A percentile compares a stretch with the other conserved stretches of the same genome.
Conservation (phyloP, 1,140 invertebrate species). For the Nasonia giraulti region DNA sequence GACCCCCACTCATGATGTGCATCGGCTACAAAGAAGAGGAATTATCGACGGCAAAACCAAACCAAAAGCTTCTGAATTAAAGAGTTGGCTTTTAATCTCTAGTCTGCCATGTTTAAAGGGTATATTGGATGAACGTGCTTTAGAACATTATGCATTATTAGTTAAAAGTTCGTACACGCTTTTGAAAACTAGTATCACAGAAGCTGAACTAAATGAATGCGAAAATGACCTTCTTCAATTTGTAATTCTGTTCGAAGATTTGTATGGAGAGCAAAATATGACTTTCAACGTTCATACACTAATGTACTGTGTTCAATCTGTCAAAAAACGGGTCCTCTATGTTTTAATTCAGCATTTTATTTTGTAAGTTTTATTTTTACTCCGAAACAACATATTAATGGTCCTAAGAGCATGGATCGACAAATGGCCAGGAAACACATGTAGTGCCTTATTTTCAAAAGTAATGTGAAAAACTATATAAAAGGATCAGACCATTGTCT, state of each 20-base stretch:
- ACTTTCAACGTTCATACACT: background rate
- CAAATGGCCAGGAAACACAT: slow-evolving; percentile 43
- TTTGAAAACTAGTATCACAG: slow-evolving; percentile 17
- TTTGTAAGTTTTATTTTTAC: slow-evolving; percentile 40
- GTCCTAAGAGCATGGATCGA: slow-evolving; percentile 38
- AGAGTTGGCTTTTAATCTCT: background rate
- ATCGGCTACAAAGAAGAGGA: background rate
- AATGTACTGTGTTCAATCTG: slow-evolving; percentile 9
- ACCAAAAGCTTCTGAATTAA: slow-evolving; percentile 15
- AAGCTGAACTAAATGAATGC: slow-evolving; percentile 32
- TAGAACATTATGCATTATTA: slow-evolving; percentile 28
- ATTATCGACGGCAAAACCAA: background rate
- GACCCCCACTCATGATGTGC: background rate
- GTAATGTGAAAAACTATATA: background rate
- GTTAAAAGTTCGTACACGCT: slow-evolving; percentile 35
- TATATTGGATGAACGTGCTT: slow-evolving; percentile 13
- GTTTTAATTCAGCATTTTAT: slow-evolving; percentile 35
- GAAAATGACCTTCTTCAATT: slow-evolving; percentile 32
- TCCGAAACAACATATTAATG: slow-evolving; percentile 37
- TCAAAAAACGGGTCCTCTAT: slow-evolving; percentile 35
- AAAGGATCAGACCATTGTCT: background rate
- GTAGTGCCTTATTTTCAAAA: background rate
- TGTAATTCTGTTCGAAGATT: slow-evolving; percentile 21
- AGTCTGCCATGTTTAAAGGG: slow-evolving; percentile 16
- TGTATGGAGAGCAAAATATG: background rate